Percentiles rank a stretch among this genome's conserved stretches.
Evolutionary conservation across 2,113 vertebrate species (phyloP).

Genomic region (Panthera tigris): DNA sequence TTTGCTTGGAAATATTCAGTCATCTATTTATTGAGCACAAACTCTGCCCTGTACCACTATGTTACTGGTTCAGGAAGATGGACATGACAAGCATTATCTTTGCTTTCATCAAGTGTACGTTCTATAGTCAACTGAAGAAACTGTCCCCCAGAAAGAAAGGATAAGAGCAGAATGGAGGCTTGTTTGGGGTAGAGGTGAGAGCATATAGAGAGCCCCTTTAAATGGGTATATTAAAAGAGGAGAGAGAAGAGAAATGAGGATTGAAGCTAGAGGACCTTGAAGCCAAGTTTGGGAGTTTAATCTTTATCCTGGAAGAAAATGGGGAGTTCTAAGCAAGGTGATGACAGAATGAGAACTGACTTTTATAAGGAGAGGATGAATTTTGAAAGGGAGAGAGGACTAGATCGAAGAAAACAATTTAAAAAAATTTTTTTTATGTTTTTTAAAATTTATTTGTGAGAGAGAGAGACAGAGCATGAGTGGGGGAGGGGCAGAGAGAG

Average conservation of each 20-base stretch:
- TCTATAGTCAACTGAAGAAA: neutral
- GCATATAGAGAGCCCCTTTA: neutral
- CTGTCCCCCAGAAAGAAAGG: neutral
- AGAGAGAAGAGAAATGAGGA: neutral
- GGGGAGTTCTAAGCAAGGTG: neutral
- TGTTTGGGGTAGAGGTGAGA: neutral
- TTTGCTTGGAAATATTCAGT: neutral
- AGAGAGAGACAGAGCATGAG: no score
- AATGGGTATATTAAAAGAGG: neutral
- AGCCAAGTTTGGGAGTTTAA: constrained; percentile 34
- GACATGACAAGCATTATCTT: neutral
- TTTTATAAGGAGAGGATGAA: neutral
- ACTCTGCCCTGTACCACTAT: neutral
- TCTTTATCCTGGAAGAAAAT: constrained; percentile 15
- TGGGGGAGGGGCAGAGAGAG: no score
- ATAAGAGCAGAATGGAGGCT: neutral
- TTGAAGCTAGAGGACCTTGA: neutral
- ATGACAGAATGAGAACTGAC: neutral
- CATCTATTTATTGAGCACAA: neutral
- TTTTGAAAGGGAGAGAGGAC: neutral
- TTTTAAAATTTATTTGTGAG: no score
- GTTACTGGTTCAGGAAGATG: neutral
- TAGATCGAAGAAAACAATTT: neutral
- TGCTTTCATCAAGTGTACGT: neutral
- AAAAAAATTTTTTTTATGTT: neutral